Evolutionary conservation across 2,113 vertebrate species (phyloP).

Genomic region (Ophiodon elongatus): DNA sequence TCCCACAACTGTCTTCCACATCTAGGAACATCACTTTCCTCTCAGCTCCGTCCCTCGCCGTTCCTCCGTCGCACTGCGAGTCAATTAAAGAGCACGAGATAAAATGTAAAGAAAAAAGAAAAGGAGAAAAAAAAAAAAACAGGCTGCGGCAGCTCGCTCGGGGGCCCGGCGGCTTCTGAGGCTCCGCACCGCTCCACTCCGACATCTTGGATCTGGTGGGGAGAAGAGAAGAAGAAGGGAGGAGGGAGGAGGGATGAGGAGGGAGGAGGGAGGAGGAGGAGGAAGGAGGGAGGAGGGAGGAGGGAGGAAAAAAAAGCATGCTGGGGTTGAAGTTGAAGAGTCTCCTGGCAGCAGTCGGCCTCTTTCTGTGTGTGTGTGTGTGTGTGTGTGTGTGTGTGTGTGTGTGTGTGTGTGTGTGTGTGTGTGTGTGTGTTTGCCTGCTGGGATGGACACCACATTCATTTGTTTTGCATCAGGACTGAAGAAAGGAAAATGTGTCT

Average conservation of each 20-base stretch:
- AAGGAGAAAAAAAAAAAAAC: neutral
- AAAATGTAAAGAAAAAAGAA: slow-evolving; percentile 14
- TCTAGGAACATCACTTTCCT: slow-evolving; percentile 69
- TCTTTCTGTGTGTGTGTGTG: too few species aligned
- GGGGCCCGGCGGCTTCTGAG: slow-evolving; percentile 51
- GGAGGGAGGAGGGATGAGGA: rapidly evolving
- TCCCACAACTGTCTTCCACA: slow-evolving; percentile 71
- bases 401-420: too few species aligned
- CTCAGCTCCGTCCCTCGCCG: slow-evolving; percentile 43
- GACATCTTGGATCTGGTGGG: slow-evolving; percentile 36
- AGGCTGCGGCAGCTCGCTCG: neutral
- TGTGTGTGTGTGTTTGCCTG: neutral
- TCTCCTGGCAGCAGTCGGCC: slow-evolving; percentile 22
- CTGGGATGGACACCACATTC: neutral
- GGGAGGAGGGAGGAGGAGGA: too few species aligned
- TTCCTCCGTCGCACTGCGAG: slow-evolving; percentile 53
- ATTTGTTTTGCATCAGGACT: neutral
- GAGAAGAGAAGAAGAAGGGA: neutral
- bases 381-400: too few species aligned
- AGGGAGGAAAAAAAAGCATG: neutral
- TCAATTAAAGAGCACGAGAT: slow-evolving; percentile 73
- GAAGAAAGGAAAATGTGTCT: neutral
- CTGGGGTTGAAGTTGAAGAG: slow-evolving; percentile 7
- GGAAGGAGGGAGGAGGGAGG: too few species aligned
- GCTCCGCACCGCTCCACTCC: slow-evolving; percentile 1